Evolutionary conservation across 2,888 invertebrate genomes (phyloP).

Genomic region (Sussaba pulchella): DNA sequence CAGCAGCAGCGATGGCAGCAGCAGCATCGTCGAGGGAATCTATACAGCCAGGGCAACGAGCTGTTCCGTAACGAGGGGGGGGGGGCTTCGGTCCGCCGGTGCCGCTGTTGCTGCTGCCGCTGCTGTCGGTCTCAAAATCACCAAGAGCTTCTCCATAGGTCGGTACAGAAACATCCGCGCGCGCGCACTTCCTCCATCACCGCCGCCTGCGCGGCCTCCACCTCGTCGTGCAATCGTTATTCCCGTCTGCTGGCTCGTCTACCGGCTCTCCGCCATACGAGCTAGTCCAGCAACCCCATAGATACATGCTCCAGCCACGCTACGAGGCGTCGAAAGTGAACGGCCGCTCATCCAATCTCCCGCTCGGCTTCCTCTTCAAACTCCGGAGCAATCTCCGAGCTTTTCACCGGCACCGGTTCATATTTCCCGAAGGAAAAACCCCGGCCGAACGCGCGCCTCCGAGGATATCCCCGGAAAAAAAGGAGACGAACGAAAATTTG

Average conservation of each 20-base stretch:
- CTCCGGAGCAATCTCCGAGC: conserved; percentile 10
- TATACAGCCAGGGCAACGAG: conserved; percentile 38
- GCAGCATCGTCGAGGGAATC: conserved; percentile 29
- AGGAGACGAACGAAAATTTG: background rate
- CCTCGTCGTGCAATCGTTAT: conserved; percentile 78
- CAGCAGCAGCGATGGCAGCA: conserved; percentile 5
- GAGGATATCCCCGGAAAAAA: conserved; percentile 5
- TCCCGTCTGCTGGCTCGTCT: conserved; percentile 80
- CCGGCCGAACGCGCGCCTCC: background rate
- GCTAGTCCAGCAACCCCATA: conserved; percentile 66
- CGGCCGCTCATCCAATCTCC: conserved; percentile 31
- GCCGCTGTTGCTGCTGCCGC: conserved; percentile 14
- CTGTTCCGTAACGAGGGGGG: conserved; percentile 41
- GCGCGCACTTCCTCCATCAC: conserved; percentile 28
- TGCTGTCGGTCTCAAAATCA: conserved; percentile 32
- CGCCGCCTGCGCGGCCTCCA: conserved; percentile 24
- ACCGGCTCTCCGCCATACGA: conserved; percentile 68
- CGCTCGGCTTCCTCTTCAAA: conserved; percentile 32
- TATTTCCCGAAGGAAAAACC: conserved; percentile 5
- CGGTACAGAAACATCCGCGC: conserved; percentile 28
- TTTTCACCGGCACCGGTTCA: conserved; percentile 18
- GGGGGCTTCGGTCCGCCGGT: conserved; percentile 35
- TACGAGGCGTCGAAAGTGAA: conserved; percentile 24
- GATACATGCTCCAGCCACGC: conserved; percentile 46
- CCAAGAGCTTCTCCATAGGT: conserved; percentile 47